Evolutionary conservation across 2,888 invertebrate species (phyloP), one percentile per base, ranked within the genome.

Genomic region (Hyposoter didymator): DNA sequence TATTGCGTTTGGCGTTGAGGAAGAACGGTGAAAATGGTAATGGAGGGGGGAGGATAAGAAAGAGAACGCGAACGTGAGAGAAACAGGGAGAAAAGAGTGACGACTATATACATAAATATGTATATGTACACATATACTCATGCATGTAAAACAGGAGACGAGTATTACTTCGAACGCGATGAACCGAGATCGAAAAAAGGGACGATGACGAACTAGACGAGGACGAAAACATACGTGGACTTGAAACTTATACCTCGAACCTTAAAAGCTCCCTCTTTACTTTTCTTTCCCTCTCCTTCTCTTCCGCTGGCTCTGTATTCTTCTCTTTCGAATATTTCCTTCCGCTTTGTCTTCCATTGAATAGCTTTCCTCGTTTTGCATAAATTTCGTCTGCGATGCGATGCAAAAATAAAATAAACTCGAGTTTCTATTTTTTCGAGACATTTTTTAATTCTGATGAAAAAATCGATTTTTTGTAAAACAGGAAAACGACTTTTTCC

Each of bases 111-210:
- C n/a, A 59, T 5, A 73, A 39, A 69, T 35, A 52, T 32, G 39
- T 74, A 32, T 62, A 74, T 45, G 43, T n/a, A 39, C 22, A 10
- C 35, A 43, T 45, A 64, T 47, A 75, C 32, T 22, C 7, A 35
- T 39, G 22, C 28, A 19, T 49, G 28, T 52, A 28, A 14, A 59
- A 59, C 59, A 59, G n/a, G n/a, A n/a, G 59, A 59, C 59, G 59
- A 59, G 59, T 59, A 76, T 74, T 45, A 52, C 66, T 52, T 35
- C 45, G 76, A 62, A 39, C 72, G 76, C 82, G 76, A 82, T 76
- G 76, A 78, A 82, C 69, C 70, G 70, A 82, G 72, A 62, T 79
- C 67, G 76, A 66, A 72, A 7, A 70, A 80, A 64, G 75, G 74
- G 59, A 64, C 52, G 66, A 84, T 69, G 45, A 82, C 72, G 67